Evolutionary conservation across 2,888 invertebrate species (phyloP), one percentile per base, ranked within the genome.

Genomic region (Hyposoter dolosus): DNA sequence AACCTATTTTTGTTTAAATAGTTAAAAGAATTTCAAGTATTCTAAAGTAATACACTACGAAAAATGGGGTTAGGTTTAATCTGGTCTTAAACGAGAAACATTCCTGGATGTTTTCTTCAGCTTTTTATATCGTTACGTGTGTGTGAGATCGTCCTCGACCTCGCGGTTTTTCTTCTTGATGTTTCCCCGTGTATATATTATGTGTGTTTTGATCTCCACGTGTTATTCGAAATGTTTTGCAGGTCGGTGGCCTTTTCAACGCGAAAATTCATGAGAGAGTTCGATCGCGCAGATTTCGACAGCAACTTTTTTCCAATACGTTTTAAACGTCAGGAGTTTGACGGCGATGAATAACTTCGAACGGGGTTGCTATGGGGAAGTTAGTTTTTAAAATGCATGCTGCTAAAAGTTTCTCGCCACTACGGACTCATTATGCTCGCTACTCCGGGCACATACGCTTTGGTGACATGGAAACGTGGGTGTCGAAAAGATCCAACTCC

Each of bases 1-100:
- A 91, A 91, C 91, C 92, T 91, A 92, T 92, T 92, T 93, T 92
- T 84, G 86, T 78, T 40, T 50, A 15, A 15, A 28, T 15, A 15
- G 60, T 60, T 15, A 28, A 60, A 28, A 28, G 60, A 60, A 60
- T 60, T 60, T 60, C 28, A 60, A 68, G 23, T 68, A 23, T 40
- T 43, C 40, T 40, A 43, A 23, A 68, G 40, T 40, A 60, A 63
- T 28, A 43, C 17, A 28, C 6, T 17, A 17, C n/a, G 28, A 47
- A 69, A 17, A n/a, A 47, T 23, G 47, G 28, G 15, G 23, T 56
- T 56, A 45, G 3, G n/a, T 32, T 71, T n/a, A 50, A 71, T 60
- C 50, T 50, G 50, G 32, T 65, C 72, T 47, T 53, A 40, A 66
- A 69, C 15, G 83, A 74, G 66, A 68, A 68, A 35, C 19, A 50